Evolutionary conservation across 1,140 invertebrate species (phyloP), one percentile per base, ranked within the genome.

Genomic region (Drosophila teissieri): DNA sequence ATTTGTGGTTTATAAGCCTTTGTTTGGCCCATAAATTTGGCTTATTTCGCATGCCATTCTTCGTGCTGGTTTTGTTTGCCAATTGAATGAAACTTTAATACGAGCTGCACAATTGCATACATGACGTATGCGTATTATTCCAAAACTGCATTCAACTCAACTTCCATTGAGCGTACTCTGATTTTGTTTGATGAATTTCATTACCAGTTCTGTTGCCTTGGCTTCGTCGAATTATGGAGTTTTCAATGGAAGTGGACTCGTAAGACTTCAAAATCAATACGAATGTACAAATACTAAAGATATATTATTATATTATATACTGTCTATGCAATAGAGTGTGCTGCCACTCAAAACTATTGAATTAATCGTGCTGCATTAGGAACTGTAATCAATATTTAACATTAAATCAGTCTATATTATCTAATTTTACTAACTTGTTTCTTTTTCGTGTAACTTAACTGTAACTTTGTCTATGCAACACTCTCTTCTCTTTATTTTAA

Each of bases 1-100:
- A 86, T 86, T 86, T 86, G 83, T 86, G 83, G 83, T 63, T 88
- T 83, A 83, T 69, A 86, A 79, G 83, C 83, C 73, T 83, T 88
- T 83, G 75, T 73, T 45, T 79, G 75, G 62, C 58, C 74, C 83
- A 86, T 86, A 86, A 88, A 86, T 86, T 88, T 88, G 67, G 63
- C 83, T 86, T 88, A 88, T 78, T 81, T 78, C 51, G 56, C 62
- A 58, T 74, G 64, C 62, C 40, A 57, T 54, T 67, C 11, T 34
- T 52, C 37, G 34, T 64, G 53, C 37, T 46, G 10, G 58, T 36
- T 42, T 76, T 39, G 61, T 56, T 55, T 44, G 36, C 36, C 73
- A 76, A 76, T 76, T 76, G 54, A 76, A 76, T 76, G 46, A 40
- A 67, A 55, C 48, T 57, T 75, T 60, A 73, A 27, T 51, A 14